Base-by-base conservation (phyloP, 1,140 invertebrate genomes). In the Sarcophaga peregrina region DNA sequence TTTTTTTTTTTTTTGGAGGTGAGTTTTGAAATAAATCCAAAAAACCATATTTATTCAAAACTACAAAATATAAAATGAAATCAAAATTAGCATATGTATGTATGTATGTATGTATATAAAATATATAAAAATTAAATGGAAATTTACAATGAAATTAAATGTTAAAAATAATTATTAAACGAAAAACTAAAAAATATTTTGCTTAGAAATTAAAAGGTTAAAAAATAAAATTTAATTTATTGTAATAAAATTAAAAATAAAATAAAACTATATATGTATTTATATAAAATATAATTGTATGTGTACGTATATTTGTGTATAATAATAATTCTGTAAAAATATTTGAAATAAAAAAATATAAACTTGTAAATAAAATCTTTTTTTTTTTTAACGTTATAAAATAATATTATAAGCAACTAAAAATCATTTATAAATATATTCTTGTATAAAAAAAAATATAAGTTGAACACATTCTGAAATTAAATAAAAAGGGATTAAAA, bases 1-100 rank as follows among this genome's bases (percentile, higher is more conserved):
- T n/a, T n/a, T n/a, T 86, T 82, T 75, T 8, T 13, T 68, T 25
- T 68, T 25, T 68, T 68, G 20, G 62, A 25, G 20, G 78, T 86
- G 87, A 86, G 86, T 89, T 89, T 89, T 89, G 88, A 89, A 85
- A 89, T 89, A 89, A 89, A 89, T 89, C 87, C 86, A 89, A 89
- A 89, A 89, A 89, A 89, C 81, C 86, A 89, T 89, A 89, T 89
- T 89, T 89, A 89, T 89, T 89, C 88, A 89, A 89, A 89, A 88
- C 87, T 85, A 84, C 88, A 83, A 81, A 54, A 52, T 48, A 37
- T 3, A 9, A 58, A 37, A 37, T 37, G 1, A 37, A 4, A 37
- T 37, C 25, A 4, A 37, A 37, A 37, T 37, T 37, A 37, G 25
- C 25, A 37, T 37, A n/a, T n/a, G n/a, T n/a, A n/a, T n/a, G n/a